Conservation (phyloP, 2,888 invertebrate species). For the Lampropteryx suffumata region DNA sequence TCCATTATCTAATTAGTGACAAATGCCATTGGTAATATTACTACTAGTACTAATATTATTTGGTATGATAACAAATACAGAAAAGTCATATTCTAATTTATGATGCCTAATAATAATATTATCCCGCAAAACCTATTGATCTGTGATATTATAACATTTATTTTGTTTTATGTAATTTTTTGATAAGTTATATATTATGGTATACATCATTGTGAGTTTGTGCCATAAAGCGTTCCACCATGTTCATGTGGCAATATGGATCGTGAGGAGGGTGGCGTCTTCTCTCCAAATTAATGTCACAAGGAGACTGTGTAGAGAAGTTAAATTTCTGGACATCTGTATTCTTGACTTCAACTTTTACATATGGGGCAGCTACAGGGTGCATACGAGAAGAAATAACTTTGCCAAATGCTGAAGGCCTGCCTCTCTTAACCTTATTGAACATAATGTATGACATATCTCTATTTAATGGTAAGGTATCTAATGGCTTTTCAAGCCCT, state of each 20-base stretch:
- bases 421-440: conserved; percentile 47
- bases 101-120: no score
- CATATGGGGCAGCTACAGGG: conserved; percentile 61
- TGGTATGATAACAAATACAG: no score
- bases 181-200: no score
- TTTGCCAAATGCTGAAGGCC: conserved; percentile 65
- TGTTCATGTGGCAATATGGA: conserved; percentile 27
- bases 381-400: conserved; percentile 54
- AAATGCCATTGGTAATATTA: no score
- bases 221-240: conserved; percentile 32
- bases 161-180: neutral
- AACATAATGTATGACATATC: conserved; percentile 63
- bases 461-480: conserved; percentile 24
- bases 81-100: no score
- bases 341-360: conserved; percentile 42
- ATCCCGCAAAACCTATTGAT: no score
- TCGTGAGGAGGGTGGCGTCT: conserved; percentile 42
- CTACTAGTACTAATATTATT: no score
- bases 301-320: conserved; percentile 64
- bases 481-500: conserved; percentile 14
- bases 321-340: conserved; percentile 52
- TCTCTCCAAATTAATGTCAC: conserved; percentile 60
- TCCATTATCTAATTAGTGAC: no score
- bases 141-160: no score
- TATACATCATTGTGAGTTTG: conserved; percentile 16